These are phyloP conservation scores for Orthonyx spaldingii DNA, from an alignment of 2,113 vertebrate genomes.

Conservation along the genomic window DNA sequence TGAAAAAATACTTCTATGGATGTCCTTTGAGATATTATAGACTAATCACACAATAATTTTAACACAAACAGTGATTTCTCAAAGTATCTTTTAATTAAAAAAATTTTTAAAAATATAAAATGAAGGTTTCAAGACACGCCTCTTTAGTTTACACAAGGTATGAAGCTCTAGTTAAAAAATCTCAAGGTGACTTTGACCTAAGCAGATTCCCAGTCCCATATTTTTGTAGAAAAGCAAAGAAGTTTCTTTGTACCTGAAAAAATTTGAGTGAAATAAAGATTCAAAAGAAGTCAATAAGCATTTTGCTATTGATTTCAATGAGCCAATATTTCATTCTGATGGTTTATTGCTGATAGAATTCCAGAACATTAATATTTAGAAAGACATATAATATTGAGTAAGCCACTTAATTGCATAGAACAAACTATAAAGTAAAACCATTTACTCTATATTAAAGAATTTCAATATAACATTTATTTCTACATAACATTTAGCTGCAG, in stretches of 20 bases:
- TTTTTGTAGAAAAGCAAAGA: neutral
- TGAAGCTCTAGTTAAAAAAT: neutral
- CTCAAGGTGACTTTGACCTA: neutral
- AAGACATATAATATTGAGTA: neutral
- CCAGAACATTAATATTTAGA: constrained; percentile 10
- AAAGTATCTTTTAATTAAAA: neutral
- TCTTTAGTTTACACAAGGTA: neutral
- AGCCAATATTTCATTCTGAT: constrained; percentile 8
- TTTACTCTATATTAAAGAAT: constrained; percentile 7
- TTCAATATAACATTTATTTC: neutral
- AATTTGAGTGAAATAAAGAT: neutral
- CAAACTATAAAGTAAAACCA: neutral
- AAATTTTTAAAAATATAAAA: neutral
- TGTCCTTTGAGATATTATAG: neutral
- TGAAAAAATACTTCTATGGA: neutral
- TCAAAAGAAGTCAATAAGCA: constrained; percentile 20
- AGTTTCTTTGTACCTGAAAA: neutral
- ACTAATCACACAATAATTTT: neutral
- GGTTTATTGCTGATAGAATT: constrained; percentile 2
- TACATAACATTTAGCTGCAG: neutral
- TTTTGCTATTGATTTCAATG: constrained; percentile 12
- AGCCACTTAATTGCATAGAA: neutral
- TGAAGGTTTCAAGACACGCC: neutral
- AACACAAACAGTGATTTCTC: neutral
- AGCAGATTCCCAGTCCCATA: neutral